Percentiles rank a stretch among this genome's conserved stretches.
Evolutionary conservation across 2,797 vertebrate genomes (phyloP).

Genomic region (Brotula barbata): DNA sequence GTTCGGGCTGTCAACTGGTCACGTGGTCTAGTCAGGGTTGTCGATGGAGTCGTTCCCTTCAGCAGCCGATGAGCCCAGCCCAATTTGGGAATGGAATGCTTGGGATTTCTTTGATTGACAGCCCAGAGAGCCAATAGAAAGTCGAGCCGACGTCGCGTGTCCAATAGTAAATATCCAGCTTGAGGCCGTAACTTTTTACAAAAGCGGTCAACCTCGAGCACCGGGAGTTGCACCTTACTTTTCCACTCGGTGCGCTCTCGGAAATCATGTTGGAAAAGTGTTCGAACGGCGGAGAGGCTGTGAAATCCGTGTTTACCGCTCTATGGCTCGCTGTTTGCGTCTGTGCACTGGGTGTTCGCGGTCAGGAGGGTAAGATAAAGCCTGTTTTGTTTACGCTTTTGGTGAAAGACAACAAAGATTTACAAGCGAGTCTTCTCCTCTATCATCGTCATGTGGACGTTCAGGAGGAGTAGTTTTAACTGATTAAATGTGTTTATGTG

Average conservation of each 20-base stretch:
- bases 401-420: constrained; percentile 11
- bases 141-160: constrained; percentile 17
- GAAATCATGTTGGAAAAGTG: constrained; percentile 71
- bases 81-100: constrained; percentile 60
- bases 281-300: constrained; percentile 54
- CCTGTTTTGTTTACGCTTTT: constrained; percentile 2
- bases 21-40: too few relatives aligned
- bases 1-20: too few relatives aligned
- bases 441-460: too few relatives aligned
- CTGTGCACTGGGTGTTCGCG: constrained; percentile 48
- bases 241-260: constrained; percentile 10
- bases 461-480: too few relatives aligned
- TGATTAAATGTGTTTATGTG: too few relatives aligned
- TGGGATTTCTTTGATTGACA: constrained; percentile 61
- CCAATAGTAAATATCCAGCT: constrained; percentile 63
- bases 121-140: constrained; percentile 58
- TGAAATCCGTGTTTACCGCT: constrained; percentile 45
- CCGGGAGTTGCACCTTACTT: constrained; percentile 51
- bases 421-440: background rate
- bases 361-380: constrained; percentile 77
- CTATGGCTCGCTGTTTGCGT: constrained; percentile 65
- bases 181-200: constrained; percentile 41
- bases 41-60: too few relatives aligned
- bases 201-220: constrained; percentile 21
- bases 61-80: constrained; percentile 31